Evolutionary conservation across 2,113 vertebrate genomes (phyloP).

Genomic region (Gopherus flavomarginatus): DNA sequence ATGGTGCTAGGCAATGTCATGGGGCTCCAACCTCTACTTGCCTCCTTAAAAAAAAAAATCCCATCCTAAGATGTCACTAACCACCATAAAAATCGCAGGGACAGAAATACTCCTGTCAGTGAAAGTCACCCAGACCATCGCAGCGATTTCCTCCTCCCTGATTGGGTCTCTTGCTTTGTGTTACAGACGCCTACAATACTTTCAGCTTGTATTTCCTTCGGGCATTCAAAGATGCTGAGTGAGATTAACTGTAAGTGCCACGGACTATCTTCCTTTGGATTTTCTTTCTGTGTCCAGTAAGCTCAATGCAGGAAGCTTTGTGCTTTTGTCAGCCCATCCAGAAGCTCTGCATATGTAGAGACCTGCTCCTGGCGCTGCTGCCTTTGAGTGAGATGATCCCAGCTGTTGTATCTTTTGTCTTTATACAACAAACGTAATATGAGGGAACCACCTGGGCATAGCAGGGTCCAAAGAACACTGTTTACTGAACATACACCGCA

Average conservation of each 20-base stretch:
- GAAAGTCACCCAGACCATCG: background rate
- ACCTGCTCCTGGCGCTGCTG: background rate
- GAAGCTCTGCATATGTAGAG: background rate
- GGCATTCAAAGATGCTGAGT: background rate
- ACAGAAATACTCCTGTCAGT: background rate
- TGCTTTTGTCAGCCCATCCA: fast-evolving
- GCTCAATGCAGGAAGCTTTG: background rate
- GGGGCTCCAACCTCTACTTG: background rate
- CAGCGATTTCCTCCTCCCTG: background rate
- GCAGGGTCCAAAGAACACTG: no score
- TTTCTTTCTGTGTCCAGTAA: background rate
- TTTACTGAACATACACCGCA: no score
- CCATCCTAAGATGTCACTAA: background rate
- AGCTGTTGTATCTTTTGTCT: no score
- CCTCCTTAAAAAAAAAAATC: background rate
- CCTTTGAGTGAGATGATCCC: background rate
- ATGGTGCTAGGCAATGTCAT: background rate
- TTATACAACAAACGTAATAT: no score
- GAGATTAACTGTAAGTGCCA: background rate
- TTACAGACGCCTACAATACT: background rate
- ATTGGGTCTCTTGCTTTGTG: background rate
- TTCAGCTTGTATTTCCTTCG: background rate
- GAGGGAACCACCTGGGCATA: no score
- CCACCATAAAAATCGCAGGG: background rate
- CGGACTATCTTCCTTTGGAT: no score